Evolutionary conservation across 2,888 invertebrate species (phyloP), one percentile per base, ranked within the genome.

Genomic region (Allacma fusca): DNA sequence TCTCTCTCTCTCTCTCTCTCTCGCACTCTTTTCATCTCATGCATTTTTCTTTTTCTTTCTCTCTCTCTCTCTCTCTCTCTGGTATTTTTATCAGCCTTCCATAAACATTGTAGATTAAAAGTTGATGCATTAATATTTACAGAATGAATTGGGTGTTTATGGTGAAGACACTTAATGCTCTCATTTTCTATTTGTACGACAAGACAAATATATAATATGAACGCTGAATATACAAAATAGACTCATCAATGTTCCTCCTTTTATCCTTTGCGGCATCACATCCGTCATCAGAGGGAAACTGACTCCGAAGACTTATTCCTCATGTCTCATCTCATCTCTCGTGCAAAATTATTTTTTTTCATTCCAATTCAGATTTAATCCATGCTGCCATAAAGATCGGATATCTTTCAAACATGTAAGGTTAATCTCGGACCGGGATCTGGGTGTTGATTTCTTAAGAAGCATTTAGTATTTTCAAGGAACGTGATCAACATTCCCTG

Each of bases 1-100:
- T 62, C 62, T 62, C 59, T 59, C 59, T 59, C 59, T 59, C 59
- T 59, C 59, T 59, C 59, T 59, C 59, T 59, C 19, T 59, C 62
- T 21, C 26, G 9, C 62, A 13, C 62, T 62, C 26, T 21, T 23
- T 62, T 62, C 57, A 21, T 21, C 21, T 21, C 13, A 19, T 57
- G 21, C 13, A 21, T 57, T 21, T 57, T 57, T 21, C 21, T 16
- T 57, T n/a, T 16, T 57, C 57, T 19, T 16, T 57, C 21, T 21
- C 5, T 57, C 57, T 57, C 57, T 57, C 57, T 57, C 57, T 57
- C 57, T 57, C n/a, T 57, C n/a, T 57, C 21, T 16, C 57, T 50
- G 50, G 50, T 50, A 50, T 50, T 50, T 50, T 50, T 50, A 50
- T 50, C 50, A 19, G 50, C 50, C 50, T 50, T 13, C 50, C 50